Conservation (phyloP, 2,888 invertebrate species). For the Stenodema calcarata region DNA sequence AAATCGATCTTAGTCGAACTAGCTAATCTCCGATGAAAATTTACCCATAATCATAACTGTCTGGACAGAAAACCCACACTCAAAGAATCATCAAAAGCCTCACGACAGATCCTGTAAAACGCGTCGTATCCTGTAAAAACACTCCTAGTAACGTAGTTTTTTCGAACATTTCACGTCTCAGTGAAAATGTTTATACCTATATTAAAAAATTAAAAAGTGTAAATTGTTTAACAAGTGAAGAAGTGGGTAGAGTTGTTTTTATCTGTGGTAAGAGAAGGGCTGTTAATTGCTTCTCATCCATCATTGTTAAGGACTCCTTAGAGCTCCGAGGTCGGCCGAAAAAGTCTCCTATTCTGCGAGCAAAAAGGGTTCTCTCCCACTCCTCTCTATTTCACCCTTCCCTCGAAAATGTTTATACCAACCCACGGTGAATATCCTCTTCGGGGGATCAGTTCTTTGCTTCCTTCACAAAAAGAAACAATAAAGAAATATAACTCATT, state of each 20-base stretch:
- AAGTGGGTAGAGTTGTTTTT: conserved; percentile 33
- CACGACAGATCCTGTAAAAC: too few species aligned
- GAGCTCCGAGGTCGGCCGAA: conserved; percentile 12
- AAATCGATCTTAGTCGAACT: too few species aligned
- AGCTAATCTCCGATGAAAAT: too few species aligned
- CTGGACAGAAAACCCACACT: too few species aligned
- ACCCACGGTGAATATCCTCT: conserved; percentile 24
- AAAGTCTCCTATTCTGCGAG: conserved; percentile 8
- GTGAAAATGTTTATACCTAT: too few species aligned
- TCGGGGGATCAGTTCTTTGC: conserved; percentile 33
- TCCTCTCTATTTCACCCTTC: not conserved
- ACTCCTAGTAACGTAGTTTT: too few species aligned
- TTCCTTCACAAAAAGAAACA: conserved; percentile 19
- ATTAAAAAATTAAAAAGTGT: not conserved
- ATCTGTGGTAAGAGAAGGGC: conserved; percentile 22
- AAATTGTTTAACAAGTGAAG: conserved; percentile 36
- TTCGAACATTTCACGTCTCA: too few species aligned
- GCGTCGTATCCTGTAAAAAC: too few species aligned
- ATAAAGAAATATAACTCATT: conserved; percentile 27
- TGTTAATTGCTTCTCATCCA: conserved; percentile 46
- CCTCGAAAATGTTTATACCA: conserved; percentile 29
- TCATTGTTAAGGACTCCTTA: conserved; percentile 44
- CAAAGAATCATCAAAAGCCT: too few species aligned
- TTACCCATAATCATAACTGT: too few species aligned
- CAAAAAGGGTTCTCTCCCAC: conserved; percentile 13